phyloP scores from a whole-genome alignment of 2,888 invertebrate genomes.

The Agrochola macilenta region DNA sequence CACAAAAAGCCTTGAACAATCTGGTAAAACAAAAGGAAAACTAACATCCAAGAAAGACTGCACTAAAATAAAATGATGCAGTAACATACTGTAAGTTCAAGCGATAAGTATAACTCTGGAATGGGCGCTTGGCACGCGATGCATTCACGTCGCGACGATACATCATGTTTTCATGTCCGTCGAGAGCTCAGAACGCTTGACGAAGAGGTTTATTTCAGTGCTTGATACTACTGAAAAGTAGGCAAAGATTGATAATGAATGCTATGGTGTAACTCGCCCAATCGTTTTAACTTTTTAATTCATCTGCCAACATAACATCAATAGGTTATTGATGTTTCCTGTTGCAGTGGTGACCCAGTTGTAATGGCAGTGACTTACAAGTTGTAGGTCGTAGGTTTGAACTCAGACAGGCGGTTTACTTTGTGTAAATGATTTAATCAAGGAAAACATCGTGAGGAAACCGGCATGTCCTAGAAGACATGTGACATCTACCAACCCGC shows the following conservation, averaged over 20 bases:
- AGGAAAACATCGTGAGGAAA: no score
- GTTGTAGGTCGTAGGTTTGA: no score
- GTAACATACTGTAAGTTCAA: slow-evolving; percentile 29
- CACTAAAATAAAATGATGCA: slow-evolving; percentile 38
- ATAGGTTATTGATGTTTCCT: no score
- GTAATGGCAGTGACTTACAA: no score
- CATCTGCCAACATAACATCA: no score
- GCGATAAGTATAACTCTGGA: slow-evolving; percentile 25
- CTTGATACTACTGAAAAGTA: slow-evolving; percentile 13
- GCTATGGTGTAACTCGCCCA: not conserved
- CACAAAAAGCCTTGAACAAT: not conserved
- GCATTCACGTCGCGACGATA: slow-evolving; percentile 47
- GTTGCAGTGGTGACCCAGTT: no score
- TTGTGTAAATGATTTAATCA: no score
- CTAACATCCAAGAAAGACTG: slow-evolving; percentile 1
- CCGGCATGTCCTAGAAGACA: no score
- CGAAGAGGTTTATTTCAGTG: slow-evolving; percentile 11
- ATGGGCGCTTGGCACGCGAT: slow-evolving; percentile 53
- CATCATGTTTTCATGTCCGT: slow-evolving; percentile 41
- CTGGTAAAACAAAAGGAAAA: slow-evolving; percentile 22
- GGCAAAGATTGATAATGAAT: slow-evolving; percentile 9
- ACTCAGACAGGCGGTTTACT: no score
- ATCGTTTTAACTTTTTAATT: not conserved
- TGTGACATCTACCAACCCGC: no score
- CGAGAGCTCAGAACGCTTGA: slow-evolving; percentile 26